These are phyloP conservation scores for Tortricodes alternella DNA, from an alignment of 2,888 invertebrate genomes.

Conservation along the genomic window DNA sequence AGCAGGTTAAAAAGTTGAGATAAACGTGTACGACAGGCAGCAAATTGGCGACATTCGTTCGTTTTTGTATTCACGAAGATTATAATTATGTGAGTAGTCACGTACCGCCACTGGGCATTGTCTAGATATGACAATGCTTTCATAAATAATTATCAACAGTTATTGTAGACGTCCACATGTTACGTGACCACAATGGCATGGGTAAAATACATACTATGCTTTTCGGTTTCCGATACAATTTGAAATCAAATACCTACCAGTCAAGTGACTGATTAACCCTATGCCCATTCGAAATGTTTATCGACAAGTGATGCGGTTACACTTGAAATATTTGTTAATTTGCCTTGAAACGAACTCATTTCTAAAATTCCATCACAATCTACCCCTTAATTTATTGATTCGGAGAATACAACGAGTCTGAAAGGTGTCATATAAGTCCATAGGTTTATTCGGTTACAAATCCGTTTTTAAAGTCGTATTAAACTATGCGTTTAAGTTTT, in stretches of 20 bases:
- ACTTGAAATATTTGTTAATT: no score
- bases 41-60: constrained; percentile 18
- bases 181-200: constrained; percentile 16
- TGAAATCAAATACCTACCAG: background rate
- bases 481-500: constrained; percentile 8
- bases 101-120: constrained; percentile 54
- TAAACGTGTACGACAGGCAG: constrained; percentile 9
- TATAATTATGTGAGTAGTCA: constrained; percentile 41
- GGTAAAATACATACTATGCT: constrained; percentile 5
- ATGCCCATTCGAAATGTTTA: background rate
- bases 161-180: constrained; percentile 23
- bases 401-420: no score
- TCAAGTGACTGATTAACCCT: no score
- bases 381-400: no score
- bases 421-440: background rate
- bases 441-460: background rate
- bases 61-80: constrained; percentile 26
- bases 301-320: no score
- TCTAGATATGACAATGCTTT: constrained; percentile 56
- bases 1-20: constrained; percentile 5
- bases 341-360: no score
- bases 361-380: no score
- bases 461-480: background rate
- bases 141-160: constrained; percentile 55
- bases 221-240: background rate